Evolutionary conservation across 2,797 vertebrate species (phyloP).

Genomic region (Iguana delicatissima): DNA sequence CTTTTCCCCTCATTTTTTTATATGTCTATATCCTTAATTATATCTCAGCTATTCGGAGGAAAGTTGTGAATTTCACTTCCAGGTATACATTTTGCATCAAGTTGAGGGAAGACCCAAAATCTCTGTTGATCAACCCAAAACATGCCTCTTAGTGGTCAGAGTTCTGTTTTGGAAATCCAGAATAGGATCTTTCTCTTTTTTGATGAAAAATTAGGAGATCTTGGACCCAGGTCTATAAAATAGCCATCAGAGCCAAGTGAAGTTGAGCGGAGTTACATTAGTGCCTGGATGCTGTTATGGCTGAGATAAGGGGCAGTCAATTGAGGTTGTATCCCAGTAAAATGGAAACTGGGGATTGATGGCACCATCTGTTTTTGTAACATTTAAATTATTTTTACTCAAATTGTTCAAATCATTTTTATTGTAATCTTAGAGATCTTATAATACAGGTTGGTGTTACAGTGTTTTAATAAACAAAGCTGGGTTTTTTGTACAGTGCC

Average conservation of each 20-base stretch:
- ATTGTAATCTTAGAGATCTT: background rate
- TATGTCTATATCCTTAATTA: background rate
- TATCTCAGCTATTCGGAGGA: background rate
- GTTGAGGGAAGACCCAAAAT: background rate
- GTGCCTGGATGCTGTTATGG: too few relatives aligned
- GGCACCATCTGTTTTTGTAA: background rate
- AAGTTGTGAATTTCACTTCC: background rate
- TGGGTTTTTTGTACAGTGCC: too few relatives aligned
- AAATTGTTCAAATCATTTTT: background rate
- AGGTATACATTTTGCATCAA: background rate
- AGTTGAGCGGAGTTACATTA: too few relatives aligned
- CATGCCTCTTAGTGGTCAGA: too few relatives aligned
- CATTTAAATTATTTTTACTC: background rate
- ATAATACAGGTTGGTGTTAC: too few relatives aligned
- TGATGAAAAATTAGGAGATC: background rate
- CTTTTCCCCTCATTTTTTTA: background rate
- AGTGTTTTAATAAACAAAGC: too few relatives aligned
- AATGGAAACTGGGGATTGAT: background rate
- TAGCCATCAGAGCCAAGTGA: too few relatives aligned
- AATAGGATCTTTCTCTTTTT: background rate
- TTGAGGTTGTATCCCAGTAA: too few relatives aligned
- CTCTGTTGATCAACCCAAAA: background rate
- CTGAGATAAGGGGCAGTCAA: too few relatives aligned
- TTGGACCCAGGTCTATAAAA: too few relatives aligned
- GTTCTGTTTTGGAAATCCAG: background rate